Evolutionary conservation across 92 coral and sea anemone species (phyloP), one percentile per base, ranked within the genome.

Genomic region (Porites rus): DNA sequence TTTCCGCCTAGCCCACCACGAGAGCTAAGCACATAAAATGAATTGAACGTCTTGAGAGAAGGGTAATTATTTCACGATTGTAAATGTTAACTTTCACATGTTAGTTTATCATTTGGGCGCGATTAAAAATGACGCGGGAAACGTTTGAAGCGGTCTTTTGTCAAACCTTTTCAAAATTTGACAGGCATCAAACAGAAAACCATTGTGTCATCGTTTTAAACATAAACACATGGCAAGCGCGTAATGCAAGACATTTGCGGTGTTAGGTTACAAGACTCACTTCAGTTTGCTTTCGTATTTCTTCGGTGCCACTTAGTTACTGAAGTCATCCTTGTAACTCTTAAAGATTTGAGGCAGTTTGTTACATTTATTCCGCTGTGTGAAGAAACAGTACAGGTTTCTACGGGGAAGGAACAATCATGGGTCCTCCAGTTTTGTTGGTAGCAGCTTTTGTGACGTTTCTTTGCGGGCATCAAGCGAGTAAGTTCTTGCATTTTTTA

Each of bases 101-200:
- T 50, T 4, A 50, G 54, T 14, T 12, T 21, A 1, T 68, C 69
- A 51, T 50, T 65, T 8, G 14, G 28, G 43, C 18, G 13, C 53
- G 10, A 52, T 17, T 38, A 25, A 9, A 50, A 52, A 43, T 13
- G 14, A 50, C 56, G 28, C 59, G 77, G 20, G 43, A 52, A 74
- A 18, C 51, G 13, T 7, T 52, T 14, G 46, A 22, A 11, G 19
- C 18, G 79, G 16, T 24, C 58, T 16, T 46, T 17, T 54, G 38
- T 10, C 13, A 22, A 6, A 77, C 69, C 75, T 14, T 12, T 25
- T 54, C 18, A 8, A 11, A 52, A 7, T 19, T 28, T 80, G 85
- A 80, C 85, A 80, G 85, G 31, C 16, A 72, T 68, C 85, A 80
- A 69, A 38, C 76, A 68, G 76, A 76, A 81, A 54, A 59, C 61